phyloP scores from a whole-genome alignment of 2,888 invertebrate genomes.

The Apotomis capreana region DNA sequence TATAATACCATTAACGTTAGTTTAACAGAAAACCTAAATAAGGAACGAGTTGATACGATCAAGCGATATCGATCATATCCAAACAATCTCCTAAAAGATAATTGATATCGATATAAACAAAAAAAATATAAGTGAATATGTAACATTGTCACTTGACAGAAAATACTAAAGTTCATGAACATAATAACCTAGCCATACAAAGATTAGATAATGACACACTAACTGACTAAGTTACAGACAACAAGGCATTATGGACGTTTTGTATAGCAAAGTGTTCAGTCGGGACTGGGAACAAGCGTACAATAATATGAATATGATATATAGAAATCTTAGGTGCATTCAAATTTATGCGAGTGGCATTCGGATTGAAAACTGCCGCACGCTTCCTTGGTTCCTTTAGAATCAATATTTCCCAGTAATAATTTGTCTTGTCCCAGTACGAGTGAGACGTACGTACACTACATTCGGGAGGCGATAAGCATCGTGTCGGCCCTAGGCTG shows the following conservation, averaged over 20 bases:
- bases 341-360: not conserved
- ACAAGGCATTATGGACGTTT: too few species aligned
- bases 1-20: not conserved
- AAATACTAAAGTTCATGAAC: not conserved
- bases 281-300: too few species aligned
- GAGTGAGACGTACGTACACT: constrained; percentile 15
- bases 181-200: not conserved
- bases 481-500: constrained; percentile 69
- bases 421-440: not conserved
- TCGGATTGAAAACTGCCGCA: not conserved
- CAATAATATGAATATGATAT: too few species aligned
- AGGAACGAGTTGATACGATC: too few species aligned
- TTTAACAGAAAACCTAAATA: not conserved
- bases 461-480: constrained; percentile 53
- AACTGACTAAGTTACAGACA: not conserved
- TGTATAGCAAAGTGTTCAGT: too few species aligned
- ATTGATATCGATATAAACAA: not conserved
- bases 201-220: not conserved
- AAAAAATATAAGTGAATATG: not conserved
- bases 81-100: not conserved
- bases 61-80: too few species aligned
- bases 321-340: too few species aligned
- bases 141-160: too few species aligned
- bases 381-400: not conserved
- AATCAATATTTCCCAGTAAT: not conserved